Evolutionary conservation across 23 tunicate genomes (phyloP).

Genomic region (Ciona savignyi): DNA sequence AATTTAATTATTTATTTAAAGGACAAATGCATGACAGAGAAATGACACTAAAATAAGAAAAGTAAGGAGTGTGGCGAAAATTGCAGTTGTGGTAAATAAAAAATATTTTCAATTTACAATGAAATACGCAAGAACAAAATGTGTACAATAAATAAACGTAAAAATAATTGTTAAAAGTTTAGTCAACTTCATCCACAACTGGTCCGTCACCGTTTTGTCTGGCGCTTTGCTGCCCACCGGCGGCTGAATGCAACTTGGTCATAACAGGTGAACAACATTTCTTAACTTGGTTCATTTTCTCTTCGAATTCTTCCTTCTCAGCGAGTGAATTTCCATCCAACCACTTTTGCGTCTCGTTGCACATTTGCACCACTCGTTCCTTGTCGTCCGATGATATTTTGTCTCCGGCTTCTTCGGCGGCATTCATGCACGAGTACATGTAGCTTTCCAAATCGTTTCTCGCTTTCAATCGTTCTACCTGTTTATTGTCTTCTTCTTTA

Average conservation of each 20-base stretch:
- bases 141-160: neutral
- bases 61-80: neutral
- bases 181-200: constrained; percentile 2
- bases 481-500: constrained; percentile 50
- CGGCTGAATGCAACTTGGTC: constrained; percentile 27
- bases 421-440: constrained; percentile 33
- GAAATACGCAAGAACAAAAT: neutral
- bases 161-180: neutral
- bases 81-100: too few species aligned
- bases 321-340: constrained; percentile 37
- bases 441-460: constrained; percentile 48
- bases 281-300: constrained; percentile 34
- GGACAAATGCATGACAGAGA: neutral
- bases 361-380: constrained; percentile 14
- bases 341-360: constrained; percentile 30
- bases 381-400: constrained; percentile 36
- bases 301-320: constrained; percentile 48
- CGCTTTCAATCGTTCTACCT: constrained; percentile 24
- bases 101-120: too few species aligned
- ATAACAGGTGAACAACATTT: constrained; percentile 30
- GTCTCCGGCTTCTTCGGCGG: constrained; percentile 18
- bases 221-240: neutral
- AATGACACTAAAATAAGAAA: too few species aligned
- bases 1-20: too few species aligned
- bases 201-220: neutral